Evolutionary conservation across 2,797 vertebrate genomes (phyloP).

Genomic region (Mus caroli): DNA sequence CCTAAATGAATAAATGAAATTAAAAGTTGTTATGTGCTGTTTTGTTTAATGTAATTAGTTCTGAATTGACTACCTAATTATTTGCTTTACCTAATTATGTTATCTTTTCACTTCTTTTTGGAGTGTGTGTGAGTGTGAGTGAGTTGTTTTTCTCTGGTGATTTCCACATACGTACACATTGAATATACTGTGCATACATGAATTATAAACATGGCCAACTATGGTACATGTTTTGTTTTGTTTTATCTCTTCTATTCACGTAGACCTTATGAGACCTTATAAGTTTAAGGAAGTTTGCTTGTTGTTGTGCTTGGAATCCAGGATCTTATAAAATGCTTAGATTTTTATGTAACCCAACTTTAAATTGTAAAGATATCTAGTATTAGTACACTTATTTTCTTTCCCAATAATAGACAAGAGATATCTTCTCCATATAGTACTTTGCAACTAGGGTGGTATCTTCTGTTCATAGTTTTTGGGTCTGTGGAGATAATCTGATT

Average conservation of each 20-base stretch:
- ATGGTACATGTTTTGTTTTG: neutral
- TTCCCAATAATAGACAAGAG: neutral
- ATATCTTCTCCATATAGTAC: neutral
- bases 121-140: too few species aligned
- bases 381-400: neutral
- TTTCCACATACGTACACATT: neutral
- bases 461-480: neutral
- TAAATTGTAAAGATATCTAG: neutral
- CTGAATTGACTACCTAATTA: neutral
- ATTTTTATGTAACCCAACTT: neutral
- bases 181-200: neutral
- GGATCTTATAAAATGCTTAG: too few species aligned
- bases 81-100: conserved; percentile 36
- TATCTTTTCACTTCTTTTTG: neutral
- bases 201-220: neutral
- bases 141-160: neutral
- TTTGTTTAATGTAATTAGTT: conserved; percentile 18
- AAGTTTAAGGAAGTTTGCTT: neutral
- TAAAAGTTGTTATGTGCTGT: neutral
- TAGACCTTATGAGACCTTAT: neutral
- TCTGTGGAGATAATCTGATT: neutral
- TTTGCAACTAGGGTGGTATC: neutral
- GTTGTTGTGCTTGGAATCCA: neutral
- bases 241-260: neutral
- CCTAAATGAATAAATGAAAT: neutral